Evolutionary conservation across 2,113 vertebrate genomes (phyloP).

Genomic region (Patagioenas fasciata): DNA sequence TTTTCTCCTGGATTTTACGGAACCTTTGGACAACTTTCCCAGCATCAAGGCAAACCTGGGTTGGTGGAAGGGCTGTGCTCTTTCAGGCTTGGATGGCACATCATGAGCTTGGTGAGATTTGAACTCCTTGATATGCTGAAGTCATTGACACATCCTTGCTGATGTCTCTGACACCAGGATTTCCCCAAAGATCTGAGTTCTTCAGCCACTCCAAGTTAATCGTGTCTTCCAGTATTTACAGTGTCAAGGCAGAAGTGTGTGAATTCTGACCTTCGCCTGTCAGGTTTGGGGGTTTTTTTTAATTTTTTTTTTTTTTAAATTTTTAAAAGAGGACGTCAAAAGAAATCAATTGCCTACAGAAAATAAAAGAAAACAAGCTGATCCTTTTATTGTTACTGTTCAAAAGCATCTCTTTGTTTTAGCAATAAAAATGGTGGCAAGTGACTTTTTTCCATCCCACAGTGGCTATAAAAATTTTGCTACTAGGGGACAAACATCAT

Average conservation of each 20-base stretch:
- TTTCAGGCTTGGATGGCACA: background rate
- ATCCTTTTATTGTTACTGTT: slow-evolving; percentile 34
- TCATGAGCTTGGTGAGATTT: background rate
- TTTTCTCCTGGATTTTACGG: background rate
- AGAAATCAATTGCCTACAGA: slow-evolving; percentile 22
- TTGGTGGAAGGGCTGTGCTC: background rate
- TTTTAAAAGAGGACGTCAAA: background rate
- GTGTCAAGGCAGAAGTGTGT: background rate
- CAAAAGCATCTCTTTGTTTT: slow-evolving; percentile 29
- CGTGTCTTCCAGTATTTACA: background rate
- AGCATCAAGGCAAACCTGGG: fast-evolving
- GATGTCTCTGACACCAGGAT: background rate
- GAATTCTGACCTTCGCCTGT: background rate
- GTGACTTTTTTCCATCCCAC: background rate
- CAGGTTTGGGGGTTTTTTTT: background rate
- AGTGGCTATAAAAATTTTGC: slow-evolving; percentile 24
- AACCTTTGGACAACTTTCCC: background rate
- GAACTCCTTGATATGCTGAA: background rate
- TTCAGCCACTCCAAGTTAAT: background rate
- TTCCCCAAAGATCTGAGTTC: background rate
- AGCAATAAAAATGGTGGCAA: slow-evolving; percentile 39
- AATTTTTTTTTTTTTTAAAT: background rate
- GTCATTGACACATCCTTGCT: background rate
- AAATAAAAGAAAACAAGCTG: slow-evolving; percentile 32
- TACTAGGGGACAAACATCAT: slow-evolving; percentile 8